Percentiles rank a stretch among this genome's conserved stretches.
Conservation (phyloP, 92 coral and sea anemone species). For the Metridium senile region DNA sequence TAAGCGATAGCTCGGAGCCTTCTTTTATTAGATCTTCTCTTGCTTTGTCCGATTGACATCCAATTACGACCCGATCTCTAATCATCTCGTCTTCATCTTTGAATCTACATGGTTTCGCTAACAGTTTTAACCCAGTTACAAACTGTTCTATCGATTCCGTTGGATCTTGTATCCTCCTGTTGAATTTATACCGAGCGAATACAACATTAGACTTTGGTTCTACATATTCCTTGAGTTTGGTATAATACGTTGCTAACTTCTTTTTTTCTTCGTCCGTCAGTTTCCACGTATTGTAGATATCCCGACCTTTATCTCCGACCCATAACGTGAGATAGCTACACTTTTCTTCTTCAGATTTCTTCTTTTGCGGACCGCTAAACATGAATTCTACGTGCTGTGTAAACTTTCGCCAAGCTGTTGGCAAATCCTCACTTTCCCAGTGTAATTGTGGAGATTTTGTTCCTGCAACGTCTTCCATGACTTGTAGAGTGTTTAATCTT, state of each 20-base stretch:
- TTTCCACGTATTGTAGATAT: too few relatives aligned
- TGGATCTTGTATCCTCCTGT: constrained; percentile 36
- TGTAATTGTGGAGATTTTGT: too few relatives aligned
- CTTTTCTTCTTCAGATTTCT: too few relatives aligned
- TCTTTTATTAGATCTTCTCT: constrained; percentile 50
- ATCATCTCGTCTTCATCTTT: constrained; percentile 62
- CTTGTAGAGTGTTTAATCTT: too few relatives aligned
- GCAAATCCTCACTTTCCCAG: too few relatives aligned
- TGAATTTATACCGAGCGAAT: constrained; percentile 56
- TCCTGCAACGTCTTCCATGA: too few relatives aligned
- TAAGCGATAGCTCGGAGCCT: constrained; percentile 52
- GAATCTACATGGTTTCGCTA: constrained; percentile 53
- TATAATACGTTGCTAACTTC: constrained; percentile 39
- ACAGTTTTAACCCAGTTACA: constrained; percentile 35
- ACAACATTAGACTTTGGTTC: constrained; percentile 39
- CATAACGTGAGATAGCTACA: constrained; percentile 41
- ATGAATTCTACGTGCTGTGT: too few relatives aligned
- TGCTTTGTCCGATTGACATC: constrained; percentile 31
- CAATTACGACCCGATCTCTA: constrained; percentile 58
- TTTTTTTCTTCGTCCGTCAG: constrained; percentile 47
- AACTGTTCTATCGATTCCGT: constrained; percentile 54
- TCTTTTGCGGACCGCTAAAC: too few relatives aligned
- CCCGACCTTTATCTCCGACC: too few relatives aligned
- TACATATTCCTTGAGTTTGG: constrained; percentile 14
- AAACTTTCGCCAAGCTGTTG: too few relatives aligned